Conservation (phyloP, 2,888 invertebrate species). For the Limnephilus marmoratus region DNA sequence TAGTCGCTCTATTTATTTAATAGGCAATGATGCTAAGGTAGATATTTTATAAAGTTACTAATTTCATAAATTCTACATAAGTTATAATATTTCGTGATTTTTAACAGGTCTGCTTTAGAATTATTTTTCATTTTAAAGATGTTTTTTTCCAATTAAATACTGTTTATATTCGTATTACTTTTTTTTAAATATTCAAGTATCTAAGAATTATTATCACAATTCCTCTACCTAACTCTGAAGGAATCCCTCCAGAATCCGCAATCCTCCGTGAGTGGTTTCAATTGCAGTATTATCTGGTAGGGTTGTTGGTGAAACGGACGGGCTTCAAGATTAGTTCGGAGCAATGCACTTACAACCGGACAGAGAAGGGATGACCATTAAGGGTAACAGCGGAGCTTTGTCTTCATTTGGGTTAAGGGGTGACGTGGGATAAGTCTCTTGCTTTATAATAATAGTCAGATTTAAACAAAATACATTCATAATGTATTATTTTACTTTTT, state of each 20-base stretch:
- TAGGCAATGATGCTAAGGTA: no score
- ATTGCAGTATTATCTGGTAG: not conserved
- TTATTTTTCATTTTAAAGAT: no score
- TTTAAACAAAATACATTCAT: not conserved
- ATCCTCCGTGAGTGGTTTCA: not conserved
- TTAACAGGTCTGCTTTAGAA: no score
- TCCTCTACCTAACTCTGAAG: not conserved
- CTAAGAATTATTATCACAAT: not conserved
- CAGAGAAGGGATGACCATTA: constrained; percentile 8
- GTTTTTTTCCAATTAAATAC: no score
- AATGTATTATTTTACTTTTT: no score
- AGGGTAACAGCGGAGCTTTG: not conserved
- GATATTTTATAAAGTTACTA: no score
- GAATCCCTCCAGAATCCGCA: not conserved
- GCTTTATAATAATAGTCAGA: not conserved
- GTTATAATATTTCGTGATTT: no score
- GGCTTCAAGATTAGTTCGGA: not conserved
- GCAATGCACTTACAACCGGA: not conserved
- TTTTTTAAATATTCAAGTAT: no score
- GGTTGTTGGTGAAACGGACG: not conserved
- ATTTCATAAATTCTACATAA: no score
- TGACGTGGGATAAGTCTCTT: not conserved
- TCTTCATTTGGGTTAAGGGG: not conserved
- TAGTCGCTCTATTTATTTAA: no score
- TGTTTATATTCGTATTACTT: no score